Evolutionary conservation across 2,113 vertebrate species (phyloP).

Genomic region (Orycteropus afer): DNA sequence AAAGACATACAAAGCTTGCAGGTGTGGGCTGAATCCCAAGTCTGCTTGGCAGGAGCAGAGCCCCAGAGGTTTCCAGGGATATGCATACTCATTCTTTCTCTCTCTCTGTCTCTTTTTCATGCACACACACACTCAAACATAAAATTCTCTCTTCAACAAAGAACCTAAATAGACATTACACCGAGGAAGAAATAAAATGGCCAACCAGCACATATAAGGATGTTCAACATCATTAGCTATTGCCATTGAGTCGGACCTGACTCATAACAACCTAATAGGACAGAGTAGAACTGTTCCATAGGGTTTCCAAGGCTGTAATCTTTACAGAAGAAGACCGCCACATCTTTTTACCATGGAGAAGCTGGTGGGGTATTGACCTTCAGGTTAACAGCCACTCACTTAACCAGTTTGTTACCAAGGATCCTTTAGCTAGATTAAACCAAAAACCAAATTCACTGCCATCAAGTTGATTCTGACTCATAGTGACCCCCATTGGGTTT

Average conservation of each 20-base stretch:
- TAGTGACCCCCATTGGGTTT: background rate
- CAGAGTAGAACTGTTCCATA: background rate
- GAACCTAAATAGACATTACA: background rate
- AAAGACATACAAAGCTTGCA: slow-evolving; percentile 65
- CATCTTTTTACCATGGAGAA: background rate
- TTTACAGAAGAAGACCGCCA: background rate
- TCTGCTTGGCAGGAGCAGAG: slow-evolving; percentile 54
- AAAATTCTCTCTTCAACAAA: background rate
- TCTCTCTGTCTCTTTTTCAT: background rate
- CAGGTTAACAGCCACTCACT: no score
- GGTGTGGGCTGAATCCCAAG: slow-evolving; percentile 64
- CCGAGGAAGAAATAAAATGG: background rate
- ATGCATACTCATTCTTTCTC: background rate
- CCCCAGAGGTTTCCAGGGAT: slow-evolving; percentile 6
- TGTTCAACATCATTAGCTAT: no score
- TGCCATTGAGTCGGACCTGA: background rate
- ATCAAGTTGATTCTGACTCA: background rate
- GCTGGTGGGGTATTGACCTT: no score
- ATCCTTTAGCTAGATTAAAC: no score
- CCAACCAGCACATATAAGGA: background rate
- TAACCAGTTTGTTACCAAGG: no score
- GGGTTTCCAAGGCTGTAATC: background rate
- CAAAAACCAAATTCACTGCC: no score
- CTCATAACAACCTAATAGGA: background rate
- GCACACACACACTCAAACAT: background rate